phyloP scores from a whole-genome alignment of 2,888 invertebrate genomes.

The Drosophila helvetica region DNA sequence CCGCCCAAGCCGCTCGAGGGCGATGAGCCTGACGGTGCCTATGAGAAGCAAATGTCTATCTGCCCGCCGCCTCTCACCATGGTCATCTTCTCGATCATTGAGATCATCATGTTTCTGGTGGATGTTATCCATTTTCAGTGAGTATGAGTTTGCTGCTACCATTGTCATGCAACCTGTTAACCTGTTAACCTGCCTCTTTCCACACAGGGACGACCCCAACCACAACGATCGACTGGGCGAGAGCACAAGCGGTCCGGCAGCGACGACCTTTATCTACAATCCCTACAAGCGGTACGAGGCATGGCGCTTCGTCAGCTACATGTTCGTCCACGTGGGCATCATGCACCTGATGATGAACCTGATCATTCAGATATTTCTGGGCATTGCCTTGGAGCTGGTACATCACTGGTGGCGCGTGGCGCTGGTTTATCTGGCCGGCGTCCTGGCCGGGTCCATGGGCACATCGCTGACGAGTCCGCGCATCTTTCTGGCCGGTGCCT shows the following conservation, averaged over 20 bases:
- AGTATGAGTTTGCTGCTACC: conserved; percentile 41
- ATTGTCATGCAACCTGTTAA: background rate
- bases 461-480: conserved; percentile 91
- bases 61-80: conserved; percentile 96
- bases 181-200: background rate
- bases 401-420: conserved; percentile 97
- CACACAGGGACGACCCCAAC: conserved; percentile 81
- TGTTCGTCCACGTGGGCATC: conserved; percentile 97
- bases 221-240: conserved; percentile 81
- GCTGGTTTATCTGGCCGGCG: conserved; percentile 92
- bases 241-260: conserved; percentile 89
- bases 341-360: conserved; percentile 96
- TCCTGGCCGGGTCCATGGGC: conserved; percentile 92
- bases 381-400: conserved; percentile 97
- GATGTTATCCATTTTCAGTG: conserved; percentile 83
- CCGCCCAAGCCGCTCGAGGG: conserved; percentile 81
- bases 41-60: conserved; percentile 96
- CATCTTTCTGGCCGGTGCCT: conserved; percentile 95
- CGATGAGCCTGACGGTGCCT: conserved; percentile 88
- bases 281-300: conserved; percentile 93
- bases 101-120: conserved; percentile 89
- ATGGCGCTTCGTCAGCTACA: conserved; percentile 97
- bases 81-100: conserved; percentile 93
- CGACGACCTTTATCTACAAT: conserved; percentile 93
- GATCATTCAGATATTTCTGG: conserved; percentile 95